These are phyloP conservation scores for Tyrophagus putrescentiae DNA, from an alignment of 1,140 invertebrate species.

Conservation along the genomic window DNA sequence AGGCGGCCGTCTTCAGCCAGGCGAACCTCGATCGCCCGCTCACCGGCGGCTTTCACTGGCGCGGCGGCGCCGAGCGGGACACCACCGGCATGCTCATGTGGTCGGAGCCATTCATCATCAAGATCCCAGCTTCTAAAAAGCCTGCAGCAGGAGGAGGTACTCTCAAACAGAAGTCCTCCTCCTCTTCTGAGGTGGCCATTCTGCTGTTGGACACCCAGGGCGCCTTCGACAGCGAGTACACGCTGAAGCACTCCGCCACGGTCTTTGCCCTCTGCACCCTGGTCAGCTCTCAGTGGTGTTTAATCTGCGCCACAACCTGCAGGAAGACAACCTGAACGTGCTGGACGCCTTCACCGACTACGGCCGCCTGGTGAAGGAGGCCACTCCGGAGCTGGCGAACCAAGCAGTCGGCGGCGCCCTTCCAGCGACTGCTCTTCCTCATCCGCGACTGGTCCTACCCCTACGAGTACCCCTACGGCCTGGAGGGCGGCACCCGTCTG, in stretches of 20 bases:
- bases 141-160: too few species aligned
- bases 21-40: conserved; percentile 27
- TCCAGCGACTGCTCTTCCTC: conserved; percentile 81
- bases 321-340: conserved; percentile 39
- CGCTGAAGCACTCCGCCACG: conserved; percentile 87
- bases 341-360: conserved; percentile 69
- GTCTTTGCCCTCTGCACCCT: conserved; percentile 64
- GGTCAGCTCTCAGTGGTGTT: conserved; percentile 42
- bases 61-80: conserved; percentile 80
- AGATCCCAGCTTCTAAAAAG: conserved; percentile 31
- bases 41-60: conserved; percentile 58
- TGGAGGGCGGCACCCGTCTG: conserved; percentile 68
- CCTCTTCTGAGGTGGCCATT: conserved; percentile 45
- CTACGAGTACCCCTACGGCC: conserved; percentile 85
- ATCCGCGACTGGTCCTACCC: conserved; percentile 97
- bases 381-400: too few species aligned
- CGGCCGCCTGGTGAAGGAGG: conserved; percentile 78
- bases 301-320: conserved; percentile 40
- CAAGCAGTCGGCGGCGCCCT: conserved; percentile 64
- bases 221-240: conserved; percentile 89
- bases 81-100: conserved; percentile 91
- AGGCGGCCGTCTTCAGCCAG: conserved; percentile 19
- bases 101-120: conserved; percentile 66
- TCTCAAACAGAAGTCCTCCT: too few species aligned
- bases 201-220: conserved; percentile 93